phyloP scores from a whole-genome alignment of 2,113 vertebrate species.

The Melanotaenia duboulayi region DNA sequence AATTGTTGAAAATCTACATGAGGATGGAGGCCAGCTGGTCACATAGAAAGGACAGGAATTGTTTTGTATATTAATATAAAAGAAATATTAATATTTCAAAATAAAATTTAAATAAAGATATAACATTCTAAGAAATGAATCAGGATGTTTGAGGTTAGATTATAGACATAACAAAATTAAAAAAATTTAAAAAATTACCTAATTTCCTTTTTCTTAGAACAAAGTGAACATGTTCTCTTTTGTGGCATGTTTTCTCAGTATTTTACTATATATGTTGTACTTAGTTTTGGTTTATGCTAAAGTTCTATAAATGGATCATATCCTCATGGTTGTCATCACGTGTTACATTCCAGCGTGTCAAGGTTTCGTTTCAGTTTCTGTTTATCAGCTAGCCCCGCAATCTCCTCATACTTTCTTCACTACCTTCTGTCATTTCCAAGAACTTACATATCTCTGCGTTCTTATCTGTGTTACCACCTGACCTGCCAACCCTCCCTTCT shows the following conservation, averaged over 20 bases:
- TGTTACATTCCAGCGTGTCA: neutral
- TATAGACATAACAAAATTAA: too few relatives aligned
- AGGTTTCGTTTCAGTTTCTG: neutral
- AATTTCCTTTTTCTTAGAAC: too few relatives aligned
- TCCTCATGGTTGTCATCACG: neutral
- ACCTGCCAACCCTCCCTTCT: neutral
- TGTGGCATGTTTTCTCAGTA: neutral
- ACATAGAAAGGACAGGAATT: too few relatives aligned
- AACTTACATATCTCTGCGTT: neutral
- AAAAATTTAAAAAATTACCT: too few relatives aligned
- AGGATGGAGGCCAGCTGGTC: too few relatives aligned
- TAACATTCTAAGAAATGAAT: too few relatives aligned
- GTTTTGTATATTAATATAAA: too few relatives aligned
- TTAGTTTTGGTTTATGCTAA: neutral
- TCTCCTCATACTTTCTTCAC: too few relatives aligned
- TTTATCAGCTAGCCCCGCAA: neutral
- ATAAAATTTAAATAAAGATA: too few relatives aligned
- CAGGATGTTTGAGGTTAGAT: too few relatives aligned
- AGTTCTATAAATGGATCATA: neutral
- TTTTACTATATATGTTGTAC: neutral
- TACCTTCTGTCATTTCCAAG: neutral
- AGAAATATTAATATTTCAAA: too few relatives aligned
- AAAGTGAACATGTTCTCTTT: neutral
- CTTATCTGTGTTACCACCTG: neutral
- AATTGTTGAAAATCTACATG: neutral